Evolutionary conservation across 2,113 vertebrate genomes (phyloP).

Genomic region (Myotis brandtii): DNA sequence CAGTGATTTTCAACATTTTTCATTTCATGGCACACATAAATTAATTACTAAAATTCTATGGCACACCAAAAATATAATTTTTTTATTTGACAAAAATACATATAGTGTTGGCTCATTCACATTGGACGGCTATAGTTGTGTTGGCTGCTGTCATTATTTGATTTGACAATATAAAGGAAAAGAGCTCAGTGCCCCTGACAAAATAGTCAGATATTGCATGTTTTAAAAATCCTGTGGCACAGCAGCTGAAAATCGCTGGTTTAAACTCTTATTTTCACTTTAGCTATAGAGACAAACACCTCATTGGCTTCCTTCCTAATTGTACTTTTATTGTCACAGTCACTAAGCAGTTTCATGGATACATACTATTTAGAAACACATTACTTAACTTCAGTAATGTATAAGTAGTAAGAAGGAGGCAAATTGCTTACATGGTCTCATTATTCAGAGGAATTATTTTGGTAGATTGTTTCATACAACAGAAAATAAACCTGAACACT

Average conservation of each 20-base stretch:
- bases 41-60: background rate
- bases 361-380: background rate
- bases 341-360: conserved; percentile 26
- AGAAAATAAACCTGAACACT: background rate
- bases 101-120: background rate
- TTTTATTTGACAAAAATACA: background rate
- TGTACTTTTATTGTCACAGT: background rate
- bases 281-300: conserved; percentile 39
- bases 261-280: conserved; percentile 45
- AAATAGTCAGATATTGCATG: background rate
- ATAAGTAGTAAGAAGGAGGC: background rate
- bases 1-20: background rate
- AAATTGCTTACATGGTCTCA: background rate
- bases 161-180: background rate
- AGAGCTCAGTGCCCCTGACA: background rate
- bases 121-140: background rate
- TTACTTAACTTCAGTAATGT: conserved; percentile 53
- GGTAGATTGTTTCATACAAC: background rate
- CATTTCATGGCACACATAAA: background rate
- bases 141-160: background rate
- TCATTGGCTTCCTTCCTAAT: conserved; percentile 13
- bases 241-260: background rate
- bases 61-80: background rate
- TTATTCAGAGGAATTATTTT: conserved; percentile 17
- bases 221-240: background rate